Percentiles rank a stretch among this genome's conserved stretches.
Evolutionary conservation across 2,797 vertebrate genomes (phyloP).

Genomic region (Meda fulgida): DNA sequence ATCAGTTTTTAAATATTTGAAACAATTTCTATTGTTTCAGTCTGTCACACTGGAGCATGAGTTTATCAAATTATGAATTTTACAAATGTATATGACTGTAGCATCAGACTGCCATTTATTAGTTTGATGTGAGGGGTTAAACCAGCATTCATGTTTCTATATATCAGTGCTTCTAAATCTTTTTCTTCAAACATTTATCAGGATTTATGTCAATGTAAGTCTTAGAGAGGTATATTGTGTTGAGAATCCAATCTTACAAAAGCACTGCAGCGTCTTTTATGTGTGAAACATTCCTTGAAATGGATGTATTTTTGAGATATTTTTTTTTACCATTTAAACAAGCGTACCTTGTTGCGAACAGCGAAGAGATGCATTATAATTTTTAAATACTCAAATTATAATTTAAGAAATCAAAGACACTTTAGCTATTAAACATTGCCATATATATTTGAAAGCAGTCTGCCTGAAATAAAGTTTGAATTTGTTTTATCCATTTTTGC

Average conservation of each 20-base stretch:
- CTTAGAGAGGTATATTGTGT: background rate
- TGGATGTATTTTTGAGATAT: background rate
- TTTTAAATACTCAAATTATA: background rate
- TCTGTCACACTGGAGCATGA: background rate
- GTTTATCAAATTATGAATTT: background rate
- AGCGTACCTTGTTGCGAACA: background rate
- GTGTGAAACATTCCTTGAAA: background rate
- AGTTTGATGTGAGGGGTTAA: constrained; percentile 13
- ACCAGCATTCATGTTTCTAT: background rate
- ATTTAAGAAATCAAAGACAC: background rate
- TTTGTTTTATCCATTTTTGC: background rate
- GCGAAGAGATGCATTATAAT: background rate
- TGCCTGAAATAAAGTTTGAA: constrained; percentile 33
- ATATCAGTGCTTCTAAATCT: background rate
- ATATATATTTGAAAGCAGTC: background rate
- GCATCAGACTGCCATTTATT: constrained; percentile 13
- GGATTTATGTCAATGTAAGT: background rate
- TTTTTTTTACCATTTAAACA: background rate
- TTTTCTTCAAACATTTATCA: background rate
- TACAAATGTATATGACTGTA: background rate
- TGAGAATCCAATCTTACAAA: constrained; percentile 6
- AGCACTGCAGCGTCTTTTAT: constrained; percentile 1
- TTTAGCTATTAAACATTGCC: background rate
- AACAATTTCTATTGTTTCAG: background rate
- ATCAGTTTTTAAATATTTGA: background rate